Conservation (phyloP, 2,797 vertebrate species). For the Hippopotamyrus pictus region DNA sequence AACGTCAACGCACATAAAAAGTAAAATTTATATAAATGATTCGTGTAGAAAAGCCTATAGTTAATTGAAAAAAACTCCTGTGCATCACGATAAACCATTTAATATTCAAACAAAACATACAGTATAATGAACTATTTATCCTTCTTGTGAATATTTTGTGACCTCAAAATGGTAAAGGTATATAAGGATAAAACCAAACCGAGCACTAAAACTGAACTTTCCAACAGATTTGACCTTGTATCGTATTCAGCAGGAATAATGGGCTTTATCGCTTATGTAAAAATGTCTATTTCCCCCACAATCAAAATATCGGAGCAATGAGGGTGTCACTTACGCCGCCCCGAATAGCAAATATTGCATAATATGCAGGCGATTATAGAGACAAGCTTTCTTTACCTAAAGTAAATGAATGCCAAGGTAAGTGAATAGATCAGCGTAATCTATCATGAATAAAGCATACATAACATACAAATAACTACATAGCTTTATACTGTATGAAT, state of each 20-base stretch:
- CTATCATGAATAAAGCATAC: background rate
- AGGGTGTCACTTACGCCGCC: background rate
- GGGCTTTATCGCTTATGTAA: background rate
- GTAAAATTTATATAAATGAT: background rate
- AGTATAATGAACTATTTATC: background rate
- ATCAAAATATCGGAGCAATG: background rate
- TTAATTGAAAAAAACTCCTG: background rate
- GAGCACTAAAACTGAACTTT: background rate
- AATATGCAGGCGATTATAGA: background rate
- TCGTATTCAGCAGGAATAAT: background rate
- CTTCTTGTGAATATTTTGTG: background rate
- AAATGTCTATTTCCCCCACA: background rate
- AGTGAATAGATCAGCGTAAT: background rate
- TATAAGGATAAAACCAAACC: background rate
- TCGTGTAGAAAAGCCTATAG: background rate
- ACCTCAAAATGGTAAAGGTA: background rate
- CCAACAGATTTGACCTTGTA: background rate
- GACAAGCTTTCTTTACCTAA: background rate
- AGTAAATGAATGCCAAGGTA: background rate
- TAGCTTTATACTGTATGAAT: background rate
- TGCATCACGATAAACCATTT: background rate
- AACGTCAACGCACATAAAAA: background rate
- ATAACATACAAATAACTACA: background rate
- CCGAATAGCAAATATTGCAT: background rate
- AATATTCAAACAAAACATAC: background rate